Percentiles rank a stretch among this genome's conserved stretches.
Evolutionary conservation across 2,888 invertebrate genomes (phyloP).

Genomic region (Yponomeuta malinellus): DNA sequence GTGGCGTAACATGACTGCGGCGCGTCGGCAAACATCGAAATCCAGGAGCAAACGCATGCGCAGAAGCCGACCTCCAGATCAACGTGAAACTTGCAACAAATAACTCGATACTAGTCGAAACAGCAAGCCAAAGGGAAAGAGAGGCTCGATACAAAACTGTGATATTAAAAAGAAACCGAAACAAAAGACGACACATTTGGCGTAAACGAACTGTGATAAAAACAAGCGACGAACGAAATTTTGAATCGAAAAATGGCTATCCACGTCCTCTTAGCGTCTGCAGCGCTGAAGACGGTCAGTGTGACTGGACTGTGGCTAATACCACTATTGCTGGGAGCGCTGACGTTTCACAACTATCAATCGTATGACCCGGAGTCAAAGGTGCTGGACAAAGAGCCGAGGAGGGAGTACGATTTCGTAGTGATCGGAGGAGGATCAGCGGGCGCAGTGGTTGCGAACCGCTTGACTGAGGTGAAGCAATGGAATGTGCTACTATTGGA

Average conservation of each 20-base stretch:
- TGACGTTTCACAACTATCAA: conserved; percentile 88
- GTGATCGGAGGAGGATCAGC: conserved; percentile 92
- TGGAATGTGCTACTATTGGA: conserved; percentile 89
- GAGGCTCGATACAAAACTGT: conserved; percentile 28
- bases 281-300: conserved; percentile 85
- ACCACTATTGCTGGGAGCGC: conserved; percentile 86
- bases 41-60: conserved; percentile 45
- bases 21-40: conserved; percentile 35
- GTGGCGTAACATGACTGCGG: conserved; percentile 57
- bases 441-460: conserved; percentile 90
- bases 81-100: conserved; percentile 29
- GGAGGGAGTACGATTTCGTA: conserved; percentile 89
- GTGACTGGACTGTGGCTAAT: conserved; percentile 89
- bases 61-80: conserved; percentile 64
- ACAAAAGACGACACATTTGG: conserved; percentile 11
- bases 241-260: conserved; percentile 77
- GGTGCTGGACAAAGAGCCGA: conserved; percentile 80
- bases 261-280: conserved; percentile 84
- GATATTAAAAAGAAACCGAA: conserved; percentile 26
- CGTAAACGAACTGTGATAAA: conserved; percentile 27
- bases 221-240: conserved; percentile 5
- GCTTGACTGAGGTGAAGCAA: conserved; percentile 83
- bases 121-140: conserved; percentile 21
- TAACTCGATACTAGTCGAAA: conserved; percentile 37
- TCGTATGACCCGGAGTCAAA: conserved; percentile 87